These are phyloP conservation scores for Villa cingulata DNA, from an alignment of 2,888 invertebrate genomes.

Conservation along the genomic window DNA sequence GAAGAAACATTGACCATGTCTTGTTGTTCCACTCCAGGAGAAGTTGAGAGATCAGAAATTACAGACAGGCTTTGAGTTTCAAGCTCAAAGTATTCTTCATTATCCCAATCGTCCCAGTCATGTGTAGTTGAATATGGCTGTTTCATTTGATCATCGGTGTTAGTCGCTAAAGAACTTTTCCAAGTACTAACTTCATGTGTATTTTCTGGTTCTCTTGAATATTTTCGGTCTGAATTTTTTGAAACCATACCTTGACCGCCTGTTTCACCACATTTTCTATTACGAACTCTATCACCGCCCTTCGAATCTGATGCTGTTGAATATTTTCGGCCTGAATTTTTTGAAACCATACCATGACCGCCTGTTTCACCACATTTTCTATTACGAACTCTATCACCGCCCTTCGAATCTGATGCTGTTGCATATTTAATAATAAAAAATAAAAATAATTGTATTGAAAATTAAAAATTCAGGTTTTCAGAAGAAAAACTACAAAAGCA, in stretches of 20 bases:
- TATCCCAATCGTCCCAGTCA: constrained; percentile 65
- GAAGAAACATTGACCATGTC: constrained; percentile 41
- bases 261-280: constrained; percentile 37
- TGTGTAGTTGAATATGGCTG: constrained; percentile 29
- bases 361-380: constrained; percentile 38
- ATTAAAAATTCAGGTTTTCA: too few relatives aligned
- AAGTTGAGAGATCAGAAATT: constrained; percentile 31
- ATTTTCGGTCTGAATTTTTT: constrained; percentile 19
- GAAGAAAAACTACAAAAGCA: too few relatives aligned
- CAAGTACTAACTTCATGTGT: constrained; percentile 42
- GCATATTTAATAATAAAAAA: too few relatives aligned
- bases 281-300: constrained; percentile 38
- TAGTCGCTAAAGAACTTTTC: constrained; percentile 40
- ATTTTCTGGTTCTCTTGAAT: constrained; percentile 27
- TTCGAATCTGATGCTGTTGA: too few relatives aligned
- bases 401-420: constrained; percentile 32
- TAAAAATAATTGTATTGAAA: too few relatives aligned
- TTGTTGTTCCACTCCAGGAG: constrained; percentile 37
- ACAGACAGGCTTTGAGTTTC: constrained; percentile 26
- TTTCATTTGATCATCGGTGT: constrained; percentile 24
- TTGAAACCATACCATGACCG: too few relatives aligned
- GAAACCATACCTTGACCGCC: constrained; percentile 19
- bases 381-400: constrained; percentile 36
- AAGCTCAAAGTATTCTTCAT: constrained; percentile 77
- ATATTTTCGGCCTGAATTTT: too few relatives aligned